phyloP scores from a whole-genome alignment of 1,140 invertebrate species.

The Drosophila setifemur region DNA sequence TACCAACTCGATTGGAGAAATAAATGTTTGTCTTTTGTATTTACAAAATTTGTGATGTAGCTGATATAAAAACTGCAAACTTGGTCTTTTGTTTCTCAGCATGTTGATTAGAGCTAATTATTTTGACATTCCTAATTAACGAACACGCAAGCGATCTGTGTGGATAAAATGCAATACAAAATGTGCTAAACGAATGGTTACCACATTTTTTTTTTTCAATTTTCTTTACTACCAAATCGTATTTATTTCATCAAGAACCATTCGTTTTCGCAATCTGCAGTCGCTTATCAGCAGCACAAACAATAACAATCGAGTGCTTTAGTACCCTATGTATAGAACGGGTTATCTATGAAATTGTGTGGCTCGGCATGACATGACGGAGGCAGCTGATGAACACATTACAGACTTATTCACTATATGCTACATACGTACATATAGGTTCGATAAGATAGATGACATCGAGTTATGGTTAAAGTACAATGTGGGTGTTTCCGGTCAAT shows the following conservation, averaged over 20 bases:
- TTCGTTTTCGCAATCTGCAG: constrained; percentile 7
- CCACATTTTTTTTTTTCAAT: not conserved
- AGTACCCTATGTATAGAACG: constrained; percentile 41
- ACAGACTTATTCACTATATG: not conserved
- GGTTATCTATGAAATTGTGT: constrained; percentile 10
- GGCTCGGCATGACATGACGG: constrained; percentile 22
- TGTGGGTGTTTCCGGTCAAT: not conserved
- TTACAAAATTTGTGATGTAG: too few relatives aligned
- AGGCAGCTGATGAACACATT: not conserved
- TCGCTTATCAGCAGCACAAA: constrained; percentile 30
- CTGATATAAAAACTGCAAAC: not conserved
- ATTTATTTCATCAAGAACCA: not conserved
- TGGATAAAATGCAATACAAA: not conserved
- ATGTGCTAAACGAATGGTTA: not conserved
- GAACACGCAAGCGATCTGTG: constrained; percentile 23
- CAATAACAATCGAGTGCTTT: constrained; percentile 62
- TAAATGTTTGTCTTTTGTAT: not conserved
- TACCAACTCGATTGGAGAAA: not conserved
- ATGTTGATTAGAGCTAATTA: not conserved
- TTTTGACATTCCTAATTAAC: constrained; percentile 3
- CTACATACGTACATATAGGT: not conserved
- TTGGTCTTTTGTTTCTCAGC: not conserved
- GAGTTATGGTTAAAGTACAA: not conserved
- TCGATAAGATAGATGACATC: constrained; percentile 26
- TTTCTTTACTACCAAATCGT: not conserved